Evolutionary conservation across 64 coral and sea anemone genomes (phyloP).

Genomic region (Actinia tenebrosa): DNA sequence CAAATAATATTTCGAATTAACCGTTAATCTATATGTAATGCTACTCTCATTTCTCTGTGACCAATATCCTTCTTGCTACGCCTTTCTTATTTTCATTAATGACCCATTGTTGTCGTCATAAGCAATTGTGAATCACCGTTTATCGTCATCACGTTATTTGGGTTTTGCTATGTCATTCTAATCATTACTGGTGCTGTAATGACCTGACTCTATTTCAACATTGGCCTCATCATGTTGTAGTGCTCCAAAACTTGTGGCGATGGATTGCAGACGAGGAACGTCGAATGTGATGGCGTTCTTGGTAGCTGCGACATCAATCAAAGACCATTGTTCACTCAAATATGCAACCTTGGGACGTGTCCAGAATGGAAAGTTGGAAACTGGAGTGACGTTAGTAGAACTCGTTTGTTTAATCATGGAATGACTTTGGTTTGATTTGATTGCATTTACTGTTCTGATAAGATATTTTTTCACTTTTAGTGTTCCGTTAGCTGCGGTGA

Average conservation of each 20-base stretch:
- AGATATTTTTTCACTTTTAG: neutral
- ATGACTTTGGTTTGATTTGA: neutral
- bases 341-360: conserved; percentile 33
- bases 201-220: neutral
- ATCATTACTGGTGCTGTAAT: neutral
- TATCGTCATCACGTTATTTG: neutral
- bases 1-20: too few species aligned
- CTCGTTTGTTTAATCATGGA: neutral
- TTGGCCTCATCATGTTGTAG: conserved; percentile 25
- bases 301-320: neutral
- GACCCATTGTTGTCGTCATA: neutral
- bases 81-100: neutral
- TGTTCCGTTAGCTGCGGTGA: conserved; percentile 46
- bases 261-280: conserved; percentile 58
- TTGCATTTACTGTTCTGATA: neutral
- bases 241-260: conserved; percentile 71
- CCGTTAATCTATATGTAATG: too few species aligned
- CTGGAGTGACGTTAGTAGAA: conserved; percentile 44
- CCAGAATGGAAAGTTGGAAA: conserved; percentile 44
- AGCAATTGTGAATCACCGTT: neutral
- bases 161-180: neutral
- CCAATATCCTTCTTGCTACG: too few species aligned
- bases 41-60: too few species aligned
- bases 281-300: conserved; percentile 39
- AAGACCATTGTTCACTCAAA: conserved; percentile 7